Evolutionary conservation across 1,140 invertebrate species (phyloP).

Genomic region (Mesaphorura yosii): DNA sequence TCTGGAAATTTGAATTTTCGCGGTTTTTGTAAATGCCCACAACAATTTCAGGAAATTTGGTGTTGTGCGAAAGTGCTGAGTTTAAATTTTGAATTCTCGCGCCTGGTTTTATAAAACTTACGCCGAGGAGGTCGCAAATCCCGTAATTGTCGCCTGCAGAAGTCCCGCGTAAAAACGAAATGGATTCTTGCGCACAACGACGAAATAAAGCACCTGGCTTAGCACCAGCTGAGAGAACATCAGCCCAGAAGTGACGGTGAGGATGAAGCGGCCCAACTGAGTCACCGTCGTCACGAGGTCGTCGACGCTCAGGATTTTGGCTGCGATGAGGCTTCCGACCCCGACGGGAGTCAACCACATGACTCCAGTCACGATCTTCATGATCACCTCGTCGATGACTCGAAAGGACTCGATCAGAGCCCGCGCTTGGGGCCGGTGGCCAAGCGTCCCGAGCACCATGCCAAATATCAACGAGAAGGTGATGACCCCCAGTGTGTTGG

Average conservation of each 20-base stretch:
- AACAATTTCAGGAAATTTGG: too few relatives aligned
- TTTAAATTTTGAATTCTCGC: too few relatives aligned
- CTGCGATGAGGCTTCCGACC: conserved; percentile 60
- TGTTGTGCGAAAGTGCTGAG: too few relatives aligned
- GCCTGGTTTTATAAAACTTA: conserved; percentile 44
- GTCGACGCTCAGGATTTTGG: conserved; percentile 70
- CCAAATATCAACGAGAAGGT: conserved; percentile 78
- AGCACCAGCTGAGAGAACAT: conserved; percentile 79
- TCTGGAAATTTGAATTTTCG: conserved; percentile 33
- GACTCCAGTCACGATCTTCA: conserved; percentile 74
- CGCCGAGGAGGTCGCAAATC: conserved; percentile 85
- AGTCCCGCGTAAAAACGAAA: conserved; percentile 72
- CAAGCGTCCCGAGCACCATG: conserved; percentile 64
- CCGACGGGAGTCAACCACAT: conserved; percentile 55
- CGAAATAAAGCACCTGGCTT: conserved; percentile 69
- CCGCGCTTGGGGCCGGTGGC: conserved; percentile 43
- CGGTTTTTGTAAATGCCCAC: background rate
- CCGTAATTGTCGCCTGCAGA: conserved; percentile 73
- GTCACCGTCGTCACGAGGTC: conserved; percentile 66
- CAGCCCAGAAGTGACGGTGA: conserved; percentile 70
- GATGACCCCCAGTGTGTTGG: conserved; percentile 75
- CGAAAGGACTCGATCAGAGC: conserved; percentile 72
- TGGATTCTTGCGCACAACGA: conserved; percentile 72
- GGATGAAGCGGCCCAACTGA: conserved; percentile 54
- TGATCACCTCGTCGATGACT: conserved; percentile 70